Conservation (phyloP, 2,888 invertebrate species). For the Apamea epomidion region DNA sequence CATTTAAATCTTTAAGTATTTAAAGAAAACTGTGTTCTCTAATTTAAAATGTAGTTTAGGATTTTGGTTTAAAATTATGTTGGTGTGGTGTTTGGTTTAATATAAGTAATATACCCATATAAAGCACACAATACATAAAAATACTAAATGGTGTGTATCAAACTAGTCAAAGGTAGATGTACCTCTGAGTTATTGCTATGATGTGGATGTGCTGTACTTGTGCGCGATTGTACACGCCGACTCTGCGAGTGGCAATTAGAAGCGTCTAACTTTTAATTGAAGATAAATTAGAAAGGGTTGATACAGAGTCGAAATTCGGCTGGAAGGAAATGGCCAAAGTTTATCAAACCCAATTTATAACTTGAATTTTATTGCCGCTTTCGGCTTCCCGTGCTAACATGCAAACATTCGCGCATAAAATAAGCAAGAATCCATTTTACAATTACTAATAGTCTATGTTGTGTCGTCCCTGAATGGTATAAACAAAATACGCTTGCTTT, state of each 20-base stretch:
- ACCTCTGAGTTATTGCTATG: constrained; percentile 77
- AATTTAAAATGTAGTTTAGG: constrained; percentile 88
- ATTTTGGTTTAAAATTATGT: constrained; percentile 88
- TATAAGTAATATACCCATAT: constrained; percentile 81
- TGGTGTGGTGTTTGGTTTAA: constrained; percentile 89
- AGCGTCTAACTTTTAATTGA: constrained; percentile 57
- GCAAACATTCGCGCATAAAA: constrained; percentile 67
- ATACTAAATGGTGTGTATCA: constrained; percentile 84
- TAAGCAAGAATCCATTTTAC: constrained; percentile 69
- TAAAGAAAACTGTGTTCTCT: constrained; percentile 88
- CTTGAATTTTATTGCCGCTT: constrained; percentile 56
- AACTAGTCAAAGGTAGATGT: constrained; percentile 88
- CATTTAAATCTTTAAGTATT: constrained; percentile 88
- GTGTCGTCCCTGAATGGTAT: constrained; percentile 84
- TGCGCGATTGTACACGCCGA: constrained; percentile 71
- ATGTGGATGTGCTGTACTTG: constrained; percentile 74
- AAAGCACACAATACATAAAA: constrained; percentile 80
- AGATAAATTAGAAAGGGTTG: constrained; percentile 61
- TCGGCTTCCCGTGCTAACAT: constrained; percentile 53
- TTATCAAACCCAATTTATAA: constrained; percentile 55
- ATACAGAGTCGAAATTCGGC: constrained; percentile 49
- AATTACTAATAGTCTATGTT: constrained; percentile 81
- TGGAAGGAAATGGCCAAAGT: constrained; percentile 63
- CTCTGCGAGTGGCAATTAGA: constrained; percentile 51
- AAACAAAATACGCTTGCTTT: constrained; percentile 77